phyloP scores from a whole-genome alignment of 2,113 vertebrate species.

The Periophthalmus modestus region DNA sequence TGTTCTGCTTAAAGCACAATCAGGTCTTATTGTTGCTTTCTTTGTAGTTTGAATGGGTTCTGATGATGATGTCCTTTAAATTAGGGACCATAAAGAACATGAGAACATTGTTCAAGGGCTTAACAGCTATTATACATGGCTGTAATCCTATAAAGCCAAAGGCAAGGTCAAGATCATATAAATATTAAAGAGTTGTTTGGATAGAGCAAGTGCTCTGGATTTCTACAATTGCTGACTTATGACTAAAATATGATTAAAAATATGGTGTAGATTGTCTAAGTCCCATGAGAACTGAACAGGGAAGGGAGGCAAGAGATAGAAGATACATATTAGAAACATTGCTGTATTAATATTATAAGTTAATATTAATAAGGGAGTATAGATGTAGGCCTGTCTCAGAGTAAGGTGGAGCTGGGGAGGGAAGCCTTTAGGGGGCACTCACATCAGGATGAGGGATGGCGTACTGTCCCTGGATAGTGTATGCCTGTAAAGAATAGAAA shows the following conservation, averaged over 20 bases:
- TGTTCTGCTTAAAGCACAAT: background rate
- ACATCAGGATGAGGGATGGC: slow-evolving; percentile 96
- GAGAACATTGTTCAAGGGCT: background rate
- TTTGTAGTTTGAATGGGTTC: background rate
- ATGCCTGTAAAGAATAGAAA: slow-evolving; percentile 81
- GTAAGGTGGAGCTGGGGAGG: slow-evolving; percentile 26
- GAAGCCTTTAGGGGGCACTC: slow-evolving; percentile 77
- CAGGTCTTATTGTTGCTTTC: background rate
- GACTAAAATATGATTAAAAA: too few species aligned
- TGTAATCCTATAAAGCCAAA: too few species aligned
- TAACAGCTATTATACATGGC: too few species aligned
- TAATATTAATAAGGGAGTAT: slow-evolving; percentile 90
- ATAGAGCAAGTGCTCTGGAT: background rate
- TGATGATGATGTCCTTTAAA: background rate
- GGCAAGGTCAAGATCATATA: too few species aligned
- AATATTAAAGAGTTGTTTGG: too few species aligned
- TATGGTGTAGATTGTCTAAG: slow-evolving; percentile 54
- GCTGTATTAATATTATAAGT: slow-evolving; percentile 88
- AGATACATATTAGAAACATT: slow-evolving; percentile 55
- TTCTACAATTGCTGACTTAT: background rate
- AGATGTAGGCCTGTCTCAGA: slow-evolving; percentile 44
- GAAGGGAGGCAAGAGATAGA: slow-evolving; percentile 42
- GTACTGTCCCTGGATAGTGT: slow-evolving; percentile 97
- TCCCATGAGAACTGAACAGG: slow-evolving; percentile 48
- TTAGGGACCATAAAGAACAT: background rate